Base-by-base conservation (phyloP, 2,113 vertebrate species). In the Polypterus bichir region DNA sequence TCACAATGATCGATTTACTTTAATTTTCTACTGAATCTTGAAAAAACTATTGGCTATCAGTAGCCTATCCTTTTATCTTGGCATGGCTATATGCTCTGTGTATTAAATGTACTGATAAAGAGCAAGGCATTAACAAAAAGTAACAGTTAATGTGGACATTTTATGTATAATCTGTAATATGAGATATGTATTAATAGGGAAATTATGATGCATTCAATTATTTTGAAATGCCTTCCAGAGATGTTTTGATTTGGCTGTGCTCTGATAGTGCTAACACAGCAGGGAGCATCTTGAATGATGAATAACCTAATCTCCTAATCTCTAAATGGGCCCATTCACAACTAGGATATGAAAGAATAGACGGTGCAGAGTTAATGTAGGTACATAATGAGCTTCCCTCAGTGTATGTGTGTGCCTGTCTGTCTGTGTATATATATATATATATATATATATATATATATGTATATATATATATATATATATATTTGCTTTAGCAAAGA, bases 251-350 rank as follows among this genome's bases (percentile, higher is more conserved):
- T 91, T 89, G 87, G 81, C 83, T 78, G 76, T 72, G 82, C 84
- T 85, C 83, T 83, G 86, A 88, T 91, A 86, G 89, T 77, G 79
- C 81, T 79, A 69, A 77, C 89, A 79, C 90, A 79, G 85, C 84
- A 68, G 91, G 89, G 90, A 88, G 83, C 85, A 82, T 80, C 80
- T 85, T 89, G 88, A 93, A 85, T 92, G 92, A 96, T 93, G 93
- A 92, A 89, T 86, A 84, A 89, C 88, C 91, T 96, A 96, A 96
- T 97, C 94, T 96, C 89, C 91, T 96, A 96, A 97, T 96, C 93
- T 97, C 83, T 88, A 89, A 92, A 91, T 85, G 83, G 86, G 81
- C 87, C 85, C 83, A 73, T 87, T 86, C 85, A 85, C 86, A 83
- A 86, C 79, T 74, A 83, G 81, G 77, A 80, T 60, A 68, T 69